These are phyloP conservation scores for Prionailurus bengalensis DNA, from an alignment of 2,113 vertebrate species.

Conservation along the genomic window DNA sequence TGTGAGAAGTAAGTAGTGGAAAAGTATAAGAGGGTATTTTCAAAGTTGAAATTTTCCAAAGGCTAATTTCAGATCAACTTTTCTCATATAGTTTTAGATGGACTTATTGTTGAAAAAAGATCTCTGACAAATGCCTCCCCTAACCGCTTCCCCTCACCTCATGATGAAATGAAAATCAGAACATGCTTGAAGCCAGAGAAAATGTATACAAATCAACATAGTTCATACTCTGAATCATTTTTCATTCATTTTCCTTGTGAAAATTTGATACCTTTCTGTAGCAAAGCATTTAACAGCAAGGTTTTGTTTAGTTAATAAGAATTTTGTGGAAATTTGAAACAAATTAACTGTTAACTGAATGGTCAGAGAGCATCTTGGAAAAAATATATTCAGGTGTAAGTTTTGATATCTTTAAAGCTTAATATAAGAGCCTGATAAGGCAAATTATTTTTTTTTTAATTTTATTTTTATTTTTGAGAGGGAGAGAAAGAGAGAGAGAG, in stretches of 20 bases:
- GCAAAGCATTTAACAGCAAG: not conserved
- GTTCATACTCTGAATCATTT: not conserved
- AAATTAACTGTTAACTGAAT: not conserved
- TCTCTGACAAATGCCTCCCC: not conserved
- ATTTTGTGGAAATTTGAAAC: slow-evolving; percentile 9
- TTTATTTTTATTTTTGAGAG: no score
- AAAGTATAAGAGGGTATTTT: not conserved
- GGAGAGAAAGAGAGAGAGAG: no score
- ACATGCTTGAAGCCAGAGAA: not conserved
- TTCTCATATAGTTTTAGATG: not conserved
- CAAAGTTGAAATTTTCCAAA: not conserved
- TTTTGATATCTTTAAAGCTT: not conserved
- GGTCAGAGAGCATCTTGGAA: not conserved
- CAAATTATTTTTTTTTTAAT: not conserved
- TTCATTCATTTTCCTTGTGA: not conserved
- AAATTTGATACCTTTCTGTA: not conserved
- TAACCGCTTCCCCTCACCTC: not conserved
- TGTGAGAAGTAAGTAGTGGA: not conserved
- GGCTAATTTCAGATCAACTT: not conserved
- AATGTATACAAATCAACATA: not conserved
- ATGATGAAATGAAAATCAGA: not conserved
- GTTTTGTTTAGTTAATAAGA: not conserved
- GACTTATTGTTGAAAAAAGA: not conserved
- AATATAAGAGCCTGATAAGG: not conserved
- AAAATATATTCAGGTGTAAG: not conserved